Percentiles rank a stretch among this genome's conserved stretches.
Evolutionary conservation across 2,797 vertebrate species (phyloP).

Genomic region (Argyrosomus regius): DNA sequence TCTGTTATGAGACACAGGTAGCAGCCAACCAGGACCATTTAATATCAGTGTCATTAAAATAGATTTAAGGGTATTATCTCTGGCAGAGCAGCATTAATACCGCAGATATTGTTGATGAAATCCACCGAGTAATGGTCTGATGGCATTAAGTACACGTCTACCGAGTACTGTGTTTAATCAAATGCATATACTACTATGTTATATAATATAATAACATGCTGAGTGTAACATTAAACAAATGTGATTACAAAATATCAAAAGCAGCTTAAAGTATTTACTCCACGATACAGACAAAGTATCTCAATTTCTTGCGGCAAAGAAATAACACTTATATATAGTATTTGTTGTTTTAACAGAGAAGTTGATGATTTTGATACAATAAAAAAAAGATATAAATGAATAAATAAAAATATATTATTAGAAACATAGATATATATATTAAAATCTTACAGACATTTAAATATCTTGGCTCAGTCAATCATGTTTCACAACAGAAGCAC

Average conservation of each 20-base stretch:
- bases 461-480: background rate
- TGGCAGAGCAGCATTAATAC: background rate
- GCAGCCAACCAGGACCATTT: background rate
- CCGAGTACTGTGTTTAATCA: background rate
- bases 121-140: background rate
- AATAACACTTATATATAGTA: too few relatives aligned
- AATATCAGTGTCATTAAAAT: background rate
- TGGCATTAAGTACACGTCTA: slow-evolving; percentile 5
- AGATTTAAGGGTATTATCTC: background rate
- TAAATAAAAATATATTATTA: background rate
- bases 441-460: background rate
- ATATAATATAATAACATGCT: slow-evolving; percentile 11
- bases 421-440: background rate
- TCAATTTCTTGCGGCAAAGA: background rate
- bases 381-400: background rate
- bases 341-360: too few relatives aligned
- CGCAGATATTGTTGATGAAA: slow-evolving; percentile 3
- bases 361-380: background rate
- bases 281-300: background rate
- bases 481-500: background rate
- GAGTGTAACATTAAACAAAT: background rate
- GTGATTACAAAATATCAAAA: background rate
- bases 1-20: background rate
- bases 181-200: background rate
- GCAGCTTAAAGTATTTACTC: slow-evolving; percentile 18